A percentile compares a stretch with the other conserved stretches of the same genome.
phyloP scores from a whole-genome alignment of 2,113 vertebrate genomes.

The Cochlearius cochlearius region DNA sequence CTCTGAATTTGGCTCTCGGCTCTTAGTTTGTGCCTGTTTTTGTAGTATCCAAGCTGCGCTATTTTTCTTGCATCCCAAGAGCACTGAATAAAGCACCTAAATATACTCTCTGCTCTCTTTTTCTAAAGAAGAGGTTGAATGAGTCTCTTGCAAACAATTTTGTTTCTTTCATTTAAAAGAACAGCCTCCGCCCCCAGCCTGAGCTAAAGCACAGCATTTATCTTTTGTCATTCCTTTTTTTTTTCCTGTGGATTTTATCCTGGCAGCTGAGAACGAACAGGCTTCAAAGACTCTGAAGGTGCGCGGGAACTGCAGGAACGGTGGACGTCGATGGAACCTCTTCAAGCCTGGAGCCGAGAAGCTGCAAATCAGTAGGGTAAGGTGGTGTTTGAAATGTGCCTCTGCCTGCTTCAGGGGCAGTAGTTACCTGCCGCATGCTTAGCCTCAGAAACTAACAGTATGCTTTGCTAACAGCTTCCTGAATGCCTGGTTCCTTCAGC shows the following conservation, averaged over 20 bases:
- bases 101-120: slow-evolving; percentile 32
- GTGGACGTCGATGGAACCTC: slow-evolving; percentile 69
- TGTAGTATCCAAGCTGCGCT: slow-evolving; percentile 4
- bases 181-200: slow-evolving; percentile 64
- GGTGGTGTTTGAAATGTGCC: neutral
- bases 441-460: fast-evolving
- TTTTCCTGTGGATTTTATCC: slow-evolving; percentile 34
- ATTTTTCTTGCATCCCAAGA: slow-evolving; percentile 17
- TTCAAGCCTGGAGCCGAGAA: slow-evolving; percentile 84
- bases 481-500: neutral
- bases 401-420: neutral
- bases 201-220: slow-evolving; percentile 61
- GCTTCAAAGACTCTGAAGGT: slow-evolving; percentile 72
- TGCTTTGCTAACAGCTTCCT: neutral
- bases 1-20: neutral
- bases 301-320: slow-evolving; percentile 70
- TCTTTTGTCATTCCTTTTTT: slow-evolving; percentile 51
- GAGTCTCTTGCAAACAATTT: slow-evolving; percentile 67
- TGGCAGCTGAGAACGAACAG: slow-evolving; percentile 67
- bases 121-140: slow-evolving; percentile 53
- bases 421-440: neutral
- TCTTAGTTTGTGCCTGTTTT: neutral
- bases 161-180: slow-evolving; percentile 63
- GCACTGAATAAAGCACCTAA: slow-evolving; percentile 50
- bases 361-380: slow-evolving; percentile 84